Evolutionary conservation across 2,888 invertebrate genomes (phyloP), one percentile per base, ranked within the genome.

Genomic region (Thymelicus acteon): DNA sequence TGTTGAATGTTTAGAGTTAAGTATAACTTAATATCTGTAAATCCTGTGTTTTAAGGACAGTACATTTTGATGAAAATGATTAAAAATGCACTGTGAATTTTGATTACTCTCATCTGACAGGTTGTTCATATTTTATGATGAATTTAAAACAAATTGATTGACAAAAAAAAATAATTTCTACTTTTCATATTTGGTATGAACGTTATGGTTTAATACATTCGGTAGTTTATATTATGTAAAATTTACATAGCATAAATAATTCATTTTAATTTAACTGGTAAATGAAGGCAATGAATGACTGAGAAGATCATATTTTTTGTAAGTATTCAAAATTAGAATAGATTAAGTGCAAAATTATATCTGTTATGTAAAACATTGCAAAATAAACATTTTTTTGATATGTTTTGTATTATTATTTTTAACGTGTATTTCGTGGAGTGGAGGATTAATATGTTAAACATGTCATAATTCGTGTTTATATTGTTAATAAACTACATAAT

Each of bases 381-480:
- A 80, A 83, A 79, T 88, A 88, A 87, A 88, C 85, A 84, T 80
- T 82, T 85, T 84, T 82, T 80, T 77, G 73, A 77, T 66, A 67
- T 58, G 12, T 67, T 7, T 57, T 7, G 57, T 13, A 48, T n/a
- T 60, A 4, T 65, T 31, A 47, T 71, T 60, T 60, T 60, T 65
- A 19, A 2, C 8, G 10, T 12, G 19, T 4, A 52, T 8, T 52
- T 52, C 12, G 44, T 44, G 10, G 4, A 12, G 12, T 44, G 12
- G 19, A 19, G 19, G 19, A 19, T 19, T 19, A 19, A 19, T 44
- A 10, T 7, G 44, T 44, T 7, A 7, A 44, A 44, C 44, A 44
- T 8, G 19, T 8, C 44, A 44, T 40, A 40, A 40, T 7, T 40
- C 6, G 7, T 40, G 2, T 40, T 40, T 40, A 40, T 19, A 19